Evolutionary conservation across 2,113 vertebrate species (phyloP).

Genomic region (Pheucticus melanocephalus): DNA sequence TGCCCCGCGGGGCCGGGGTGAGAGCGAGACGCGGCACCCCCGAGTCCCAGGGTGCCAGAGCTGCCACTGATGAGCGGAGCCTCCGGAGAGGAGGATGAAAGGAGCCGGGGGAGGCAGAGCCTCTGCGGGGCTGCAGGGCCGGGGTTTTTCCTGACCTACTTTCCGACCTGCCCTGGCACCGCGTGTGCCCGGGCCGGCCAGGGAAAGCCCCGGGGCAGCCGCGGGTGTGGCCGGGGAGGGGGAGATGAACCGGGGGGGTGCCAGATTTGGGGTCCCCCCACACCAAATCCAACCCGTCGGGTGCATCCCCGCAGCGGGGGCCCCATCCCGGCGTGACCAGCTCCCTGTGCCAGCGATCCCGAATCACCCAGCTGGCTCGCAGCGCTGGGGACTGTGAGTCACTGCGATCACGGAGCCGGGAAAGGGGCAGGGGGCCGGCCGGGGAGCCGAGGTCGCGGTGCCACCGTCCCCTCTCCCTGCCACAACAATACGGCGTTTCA

Average conservation of each 20-base stretch:
- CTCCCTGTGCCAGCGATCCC: not conserved
- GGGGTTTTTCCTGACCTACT: conserved; percentile 54
- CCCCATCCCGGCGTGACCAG: accelerated
- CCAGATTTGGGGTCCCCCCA: accelerated
- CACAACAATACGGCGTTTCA: not conserved
- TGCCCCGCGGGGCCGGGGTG: not conserved
- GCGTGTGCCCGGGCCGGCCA: not conserved
- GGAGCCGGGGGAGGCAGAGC: not conserved
- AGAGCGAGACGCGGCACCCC: not conserved
- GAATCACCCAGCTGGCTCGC: not conserved
- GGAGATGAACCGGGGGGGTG: not conserved
- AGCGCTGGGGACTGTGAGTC: not conserved
- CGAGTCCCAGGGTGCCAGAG: not conserved
- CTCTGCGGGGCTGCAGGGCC: not conserved
- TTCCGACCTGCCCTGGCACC: not conserved
- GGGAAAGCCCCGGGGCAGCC: not conserved
- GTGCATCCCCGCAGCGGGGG: accelerated
- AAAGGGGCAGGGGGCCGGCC: not conserved
- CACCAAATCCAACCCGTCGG: accelerated
- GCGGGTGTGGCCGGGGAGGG: accelerated
- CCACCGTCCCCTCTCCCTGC: not conserved
- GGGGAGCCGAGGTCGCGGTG: not conserved
- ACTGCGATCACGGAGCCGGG: not conserved
- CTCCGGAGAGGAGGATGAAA: not conserved
- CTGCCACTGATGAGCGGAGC: not conserved